Evolutionary conservation across 2,797 vertebrate species (phyloP), one percentile per base, ranked within the genome.

Genomic region (Fratercula arctica): DNA sequence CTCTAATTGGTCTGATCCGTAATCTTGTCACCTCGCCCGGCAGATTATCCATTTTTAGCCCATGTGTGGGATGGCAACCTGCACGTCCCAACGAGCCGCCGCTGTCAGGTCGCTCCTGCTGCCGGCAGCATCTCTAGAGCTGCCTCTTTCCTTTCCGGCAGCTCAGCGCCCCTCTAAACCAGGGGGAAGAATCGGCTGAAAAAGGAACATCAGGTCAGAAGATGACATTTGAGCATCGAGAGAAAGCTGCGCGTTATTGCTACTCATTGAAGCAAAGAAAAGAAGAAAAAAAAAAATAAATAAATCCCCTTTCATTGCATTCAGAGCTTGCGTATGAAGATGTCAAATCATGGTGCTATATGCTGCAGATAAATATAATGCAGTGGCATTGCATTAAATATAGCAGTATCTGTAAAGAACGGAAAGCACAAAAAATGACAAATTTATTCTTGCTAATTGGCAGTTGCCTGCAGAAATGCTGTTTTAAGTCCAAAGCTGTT

Each of bases 11-110:
- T 79, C 57, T 96, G 89, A 93, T 79, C 91, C 70, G 64, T 91
- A 88, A 92, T 95, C 87, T 95, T 78, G 28, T 60, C 83, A 85
- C 90, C 91, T 87, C 0, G 2, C 21, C 68, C 0, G 0, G 64
- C 66, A 92, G 91, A 93, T 97, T 76, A 95, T 95, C 93, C 76
- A 46, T 70, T 87, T 94, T 91, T 96, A 96, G 72, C 91, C 93
- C 76, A 77, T 87, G 84, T 95, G 63, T 46, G 70, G 70, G 82
- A 53, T 67, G 78, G 69, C 74, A 78, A 29, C 54, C 57, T 85
- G 50, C 64, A 10, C 0, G 8, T 89, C 82, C 57, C 63, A 28
- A 48, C 33, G 64, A 59, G 25, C 21, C 1, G 3, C 3, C 31
- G 51, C 73, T 76, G 45, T 57, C 59, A 33, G 80, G 57, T 92